Conservation (phyloP, 2,797 vertebrate species). For the Cetoscarus ocellatus region DNA sequence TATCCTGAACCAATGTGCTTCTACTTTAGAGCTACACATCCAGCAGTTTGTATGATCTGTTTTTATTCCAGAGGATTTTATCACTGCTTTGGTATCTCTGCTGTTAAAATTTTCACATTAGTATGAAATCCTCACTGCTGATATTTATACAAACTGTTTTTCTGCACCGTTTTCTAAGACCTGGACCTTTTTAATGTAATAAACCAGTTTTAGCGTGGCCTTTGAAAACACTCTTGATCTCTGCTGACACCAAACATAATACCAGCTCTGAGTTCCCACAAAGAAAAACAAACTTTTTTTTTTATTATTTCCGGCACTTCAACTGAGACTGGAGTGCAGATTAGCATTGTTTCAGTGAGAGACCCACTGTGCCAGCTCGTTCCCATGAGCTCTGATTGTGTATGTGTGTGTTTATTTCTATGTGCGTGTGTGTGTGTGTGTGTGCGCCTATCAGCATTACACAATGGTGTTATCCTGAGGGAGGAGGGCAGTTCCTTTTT, state of each 20-base stretch:
- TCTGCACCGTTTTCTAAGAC: slow-evolving; percentile 53
- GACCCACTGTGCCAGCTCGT: slow-evolving; percentile 65
- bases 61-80: slow-evolving; percentile 27
- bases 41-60: slow-evolving; percentile 40
- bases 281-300: slow-evolving; percentile 52
- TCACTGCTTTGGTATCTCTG: slow-evolving; percentile 49
- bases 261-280: slow-evolving; percentile 40
- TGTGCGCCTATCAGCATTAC: slow-evolving; percentile 55
- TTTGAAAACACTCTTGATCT: slow-evolving; percentile 36
- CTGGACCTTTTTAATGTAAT: slow-evolving; percentile 52
- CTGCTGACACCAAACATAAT: slow-evolving; percentile 46
- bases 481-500: slow-evolving; percentile 61
- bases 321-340: slow-evolving; percentile 50
- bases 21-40: slow-evolving; percentile 42
- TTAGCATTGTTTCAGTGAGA: slow-evolving; percentile 77
- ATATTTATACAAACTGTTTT: slow-evolving; percentile 60
- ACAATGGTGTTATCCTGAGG: slow-evolving; percentile 77
- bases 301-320: slow-evolving; percentile 77
- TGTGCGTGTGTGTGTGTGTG: slow-evolving; percentile 45
- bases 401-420: slow-evolving; percentile 28
- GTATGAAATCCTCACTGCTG: slow-evolving; percentile 44
- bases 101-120: slow-evolving; percentile 55
- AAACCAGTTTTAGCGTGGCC: slow-evolving; percentile 52
- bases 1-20: slow-evolving; percentile 54
- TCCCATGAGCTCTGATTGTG: slow-evolving; percentile 72